These are phyloP conservation scores for Triplophysa tibetana DNA, from an alignment of 2,113 vertebrate genomes.

Conservation along the genomic window DNA sequence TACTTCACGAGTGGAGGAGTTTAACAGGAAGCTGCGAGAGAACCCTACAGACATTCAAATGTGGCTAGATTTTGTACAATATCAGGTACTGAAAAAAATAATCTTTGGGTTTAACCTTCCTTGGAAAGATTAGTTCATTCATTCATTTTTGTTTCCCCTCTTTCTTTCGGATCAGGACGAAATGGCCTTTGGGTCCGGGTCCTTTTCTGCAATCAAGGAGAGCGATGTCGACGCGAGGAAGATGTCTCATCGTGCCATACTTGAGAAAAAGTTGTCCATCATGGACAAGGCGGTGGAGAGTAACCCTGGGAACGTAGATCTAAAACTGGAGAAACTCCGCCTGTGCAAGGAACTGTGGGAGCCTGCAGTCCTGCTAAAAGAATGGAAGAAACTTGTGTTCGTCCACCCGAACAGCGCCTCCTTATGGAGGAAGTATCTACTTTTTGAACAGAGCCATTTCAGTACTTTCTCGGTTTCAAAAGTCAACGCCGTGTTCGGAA, in stretches of 20 bases:
- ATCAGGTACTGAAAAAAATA: constrained; percentile 78
- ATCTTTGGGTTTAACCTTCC: not conserved
- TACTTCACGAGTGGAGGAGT: constrained; percentile 83
- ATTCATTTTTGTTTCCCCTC: not conserved
- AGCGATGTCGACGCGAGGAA: constrained; percentile 68
- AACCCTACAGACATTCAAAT: constrained; percentile 81
- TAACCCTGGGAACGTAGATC: constrained; percentile 83
- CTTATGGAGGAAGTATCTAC: constrained; percentile 89
- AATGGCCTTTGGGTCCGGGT: constrained; percentile 71
- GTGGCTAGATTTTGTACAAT: constrained; percentile 90
- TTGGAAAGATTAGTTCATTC: not conserved
- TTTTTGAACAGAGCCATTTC: constrained; percentile 93
- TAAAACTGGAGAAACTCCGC: constrained; percentile 84
- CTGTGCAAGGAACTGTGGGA: constrained; percentile 91
- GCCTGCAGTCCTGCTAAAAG: constrained; percentile 80
- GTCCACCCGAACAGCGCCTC: constrained; percentile 89
- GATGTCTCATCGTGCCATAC: constrained; percentile 69
- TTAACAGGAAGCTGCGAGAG: constrained; percentile 88
- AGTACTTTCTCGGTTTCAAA: constrained; percentile 88
- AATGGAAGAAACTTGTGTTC: constrained; percentile 96
- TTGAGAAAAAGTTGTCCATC: constrained; percentile 93
- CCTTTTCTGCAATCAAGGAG: constrained; percentile 67
- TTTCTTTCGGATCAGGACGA: constrained; percentile 78
- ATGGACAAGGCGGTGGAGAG: constrained; percentile 86
- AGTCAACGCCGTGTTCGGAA: constrained; percentile 85